Conservation (phyloP, 2,888 invertebrate genomes). For the Hartigia nigra region DNA sequence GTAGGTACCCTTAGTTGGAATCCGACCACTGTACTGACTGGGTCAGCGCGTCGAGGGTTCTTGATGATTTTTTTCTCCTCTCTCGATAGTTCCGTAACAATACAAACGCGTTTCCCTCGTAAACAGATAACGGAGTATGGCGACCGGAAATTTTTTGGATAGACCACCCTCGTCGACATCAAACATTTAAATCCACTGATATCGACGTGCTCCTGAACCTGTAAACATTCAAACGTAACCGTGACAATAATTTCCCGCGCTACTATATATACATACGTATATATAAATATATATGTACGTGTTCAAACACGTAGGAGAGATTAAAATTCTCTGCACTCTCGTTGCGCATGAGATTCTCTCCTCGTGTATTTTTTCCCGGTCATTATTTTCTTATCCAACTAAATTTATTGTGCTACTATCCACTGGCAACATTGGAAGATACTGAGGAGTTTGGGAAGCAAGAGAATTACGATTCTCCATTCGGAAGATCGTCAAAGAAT, state of each 20-base stretch:
- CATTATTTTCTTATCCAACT: neutral
- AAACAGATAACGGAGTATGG: conserved; percentile 10
- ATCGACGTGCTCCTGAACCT: neutral
- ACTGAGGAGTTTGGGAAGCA: neutral
- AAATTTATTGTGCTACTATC: neutral
- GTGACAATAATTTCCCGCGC: neutral
- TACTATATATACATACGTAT: neutral
- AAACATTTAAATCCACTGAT: neutral
- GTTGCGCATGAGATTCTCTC: neutral
- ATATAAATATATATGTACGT: neutral
- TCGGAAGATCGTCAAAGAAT: neutral
- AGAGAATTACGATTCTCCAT: neutral
- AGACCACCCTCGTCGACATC: neutral
- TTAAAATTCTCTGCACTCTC: neutral
- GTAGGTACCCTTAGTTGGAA: conserved; percentile 34
- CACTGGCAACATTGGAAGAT: neutral
- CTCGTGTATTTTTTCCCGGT: neutral
- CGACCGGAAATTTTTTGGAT: conserved; percentile 14
- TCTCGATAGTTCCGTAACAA: conserved; percentile 8
- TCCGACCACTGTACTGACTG: conserved; percentile 29
- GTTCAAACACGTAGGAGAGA: neutral
- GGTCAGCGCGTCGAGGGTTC: conserved; percentile 25
- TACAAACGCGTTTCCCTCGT: conserved; percentile 1
- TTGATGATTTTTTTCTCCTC: conserved; percentile 15
- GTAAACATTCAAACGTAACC: neutral